phyloP scores from a whole-genome alignment of 2,113 vertebrate genomes.

The Hippocampus zosterae region DNA sequence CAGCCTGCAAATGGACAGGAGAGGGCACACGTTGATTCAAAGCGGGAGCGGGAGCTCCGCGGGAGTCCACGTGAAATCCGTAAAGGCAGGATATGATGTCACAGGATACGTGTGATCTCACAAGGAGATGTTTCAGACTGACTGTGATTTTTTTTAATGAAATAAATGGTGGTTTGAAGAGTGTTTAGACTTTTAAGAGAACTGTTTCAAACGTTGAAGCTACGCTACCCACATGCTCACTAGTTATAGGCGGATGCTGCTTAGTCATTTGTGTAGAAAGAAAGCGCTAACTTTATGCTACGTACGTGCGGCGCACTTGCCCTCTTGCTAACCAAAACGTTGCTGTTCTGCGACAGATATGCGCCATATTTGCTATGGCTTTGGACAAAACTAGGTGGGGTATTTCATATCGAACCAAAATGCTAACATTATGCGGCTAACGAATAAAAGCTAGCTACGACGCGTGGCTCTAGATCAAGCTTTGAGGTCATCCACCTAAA shows the following conservation, averaged over 20 bases:
- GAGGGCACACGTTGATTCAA: constrained; percentile 43
- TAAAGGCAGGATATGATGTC: constrained; percentile 68
- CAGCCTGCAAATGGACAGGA: constrained; percentile 44
- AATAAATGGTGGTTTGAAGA: neutral
- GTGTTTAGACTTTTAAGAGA: neutral
- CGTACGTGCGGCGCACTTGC: no score
- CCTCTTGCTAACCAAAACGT: no score
- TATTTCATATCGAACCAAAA: no score
- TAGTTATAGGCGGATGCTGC: neutral
- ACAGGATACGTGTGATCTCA: constrained; percentile 72
- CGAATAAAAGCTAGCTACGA: no score
- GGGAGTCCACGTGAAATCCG: constrained; percentile 36
- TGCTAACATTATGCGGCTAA: no score
- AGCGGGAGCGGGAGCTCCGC: constrained; percentile 43
- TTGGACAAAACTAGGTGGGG: no score
- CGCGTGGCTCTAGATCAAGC: no score
- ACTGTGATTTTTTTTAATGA: neutral
- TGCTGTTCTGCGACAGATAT: no score
- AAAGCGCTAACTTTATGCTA: no score
- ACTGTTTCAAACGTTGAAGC: neutral
- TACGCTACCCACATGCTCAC: neutral
- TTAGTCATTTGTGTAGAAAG: neutral
- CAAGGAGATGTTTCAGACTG: neutral
- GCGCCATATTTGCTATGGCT: no score
- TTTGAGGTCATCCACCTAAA: no score